A percentile compares a stretch with the other conserved stretches of the same genome.
Evolutionary conservation across 2,797 vertebrate genomes (phyloP).

Genomic region (Pterois miles): DNA sequence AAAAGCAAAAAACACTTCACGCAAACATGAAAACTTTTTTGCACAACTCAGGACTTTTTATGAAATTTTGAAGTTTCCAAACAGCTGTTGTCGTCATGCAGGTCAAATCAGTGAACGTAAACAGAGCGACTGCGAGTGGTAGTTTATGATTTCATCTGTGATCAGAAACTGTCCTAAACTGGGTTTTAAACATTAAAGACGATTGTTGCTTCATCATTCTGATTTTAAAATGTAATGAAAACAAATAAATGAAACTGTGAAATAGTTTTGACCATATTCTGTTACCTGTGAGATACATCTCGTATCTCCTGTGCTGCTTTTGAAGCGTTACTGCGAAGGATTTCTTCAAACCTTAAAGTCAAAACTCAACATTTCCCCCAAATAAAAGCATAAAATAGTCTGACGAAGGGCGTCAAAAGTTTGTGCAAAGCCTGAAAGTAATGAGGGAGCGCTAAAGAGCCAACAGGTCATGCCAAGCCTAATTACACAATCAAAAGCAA

Average conservation of each 20-base stretch:
- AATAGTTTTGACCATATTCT: background rate
- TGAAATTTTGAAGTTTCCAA: too few species aligned
- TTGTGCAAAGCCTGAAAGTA: too few species aligned
- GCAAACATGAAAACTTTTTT: background rate
- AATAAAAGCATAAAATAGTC: background rate
- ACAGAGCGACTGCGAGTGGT: background rate
- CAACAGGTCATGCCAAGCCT: too few species aligned
- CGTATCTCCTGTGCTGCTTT: background rate
- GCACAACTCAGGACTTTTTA: too few species aligned
- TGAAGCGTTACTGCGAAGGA: background rate
- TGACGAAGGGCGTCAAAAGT: too few species aligned
- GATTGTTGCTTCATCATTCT: conserved; percentile 6
- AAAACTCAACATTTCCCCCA: background rate
- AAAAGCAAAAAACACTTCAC: too few species aligned
- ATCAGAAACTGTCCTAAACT: background rate
- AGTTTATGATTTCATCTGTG: too few species aligned
- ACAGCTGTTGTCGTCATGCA: too few species aligned
- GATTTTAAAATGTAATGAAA: background rate
- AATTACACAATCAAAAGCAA: too few species aligned
- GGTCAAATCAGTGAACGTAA: too few species aligned
- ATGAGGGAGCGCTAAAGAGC: too few species aligned
- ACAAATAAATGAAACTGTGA: background rate
- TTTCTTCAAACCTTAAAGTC: background rate
- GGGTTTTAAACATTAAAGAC: too few species aligned
- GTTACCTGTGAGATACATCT: background rate